Evolutionary conservation across 2,797 vertebrate genomes (phyloP), one percentile per base, ranked within the genome.

Genomic region (Calcarius lapponicus): DNA sequence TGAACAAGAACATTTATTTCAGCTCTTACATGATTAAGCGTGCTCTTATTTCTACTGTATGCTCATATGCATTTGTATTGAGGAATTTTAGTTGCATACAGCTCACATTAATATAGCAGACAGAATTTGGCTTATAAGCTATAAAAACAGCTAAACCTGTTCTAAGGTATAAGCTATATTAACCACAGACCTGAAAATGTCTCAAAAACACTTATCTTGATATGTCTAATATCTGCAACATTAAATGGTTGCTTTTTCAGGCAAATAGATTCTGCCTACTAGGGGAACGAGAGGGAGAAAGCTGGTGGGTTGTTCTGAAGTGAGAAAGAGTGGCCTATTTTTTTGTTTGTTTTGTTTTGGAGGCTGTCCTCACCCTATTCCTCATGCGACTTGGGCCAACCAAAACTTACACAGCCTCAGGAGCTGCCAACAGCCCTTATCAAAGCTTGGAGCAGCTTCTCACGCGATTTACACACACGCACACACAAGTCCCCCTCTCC

Each of bases 381-480:
- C 58, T 48, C 54, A 6, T 7, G 14, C 38, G n/a, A 0, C 10
- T 61, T 36, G 66, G n/a, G 62, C 90, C 90, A 95, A 38, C 38
- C 45, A 61, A 88, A 79, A 79, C 65, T 51, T 62, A 21, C 26
- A 43, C 28, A 28, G 51, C 40, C 48, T 21, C 10, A 9, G 38
- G 16, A 34, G 60, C 31, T 73, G 89, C 92, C 92, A 87, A 40
- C 28, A 90, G 54, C 60, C 34, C 88, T 89, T 78, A 95, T 75
- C 81, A 43, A 25, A 78, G 48, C 20, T 17, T 2, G 8, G 6
- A 45, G 56, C 53, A 10, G 21, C 51, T 92, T 93, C 89, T 89
- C 90, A 84, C 73, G 70, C 76, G 16, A 82, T 81, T 81, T 64
- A 24, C 47, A 66, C 34, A 11, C n/a, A 42, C 20, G 29, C 61